Base-by-base conservation (phyloP, 1,140 invertebrate genomes). In the Drosophila mauritiana region DNA sequence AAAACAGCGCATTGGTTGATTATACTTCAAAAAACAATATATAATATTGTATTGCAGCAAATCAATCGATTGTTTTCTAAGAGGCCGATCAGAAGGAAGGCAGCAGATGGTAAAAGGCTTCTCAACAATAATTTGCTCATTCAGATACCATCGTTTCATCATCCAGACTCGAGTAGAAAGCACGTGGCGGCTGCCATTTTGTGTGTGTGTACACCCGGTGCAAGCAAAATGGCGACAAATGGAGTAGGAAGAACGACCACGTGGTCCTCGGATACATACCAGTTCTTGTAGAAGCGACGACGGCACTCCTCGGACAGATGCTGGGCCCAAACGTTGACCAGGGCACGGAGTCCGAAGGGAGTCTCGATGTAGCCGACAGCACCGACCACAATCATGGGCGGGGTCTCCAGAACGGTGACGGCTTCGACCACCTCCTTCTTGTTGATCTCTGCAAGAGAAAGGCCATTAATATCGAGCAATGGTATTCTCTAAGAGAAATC, bases 381-480 rank as follows among this genome's bases (percentile, higher is more conserved):
- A 91, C 99, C 99, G 83, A 99, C 98, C 76, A 98, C 95, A 52
- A 99, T 95, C 97, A 99, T 98, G 40, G 99, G 99, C 69, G 99
- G 99, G 17, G 99, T 97, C 94, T 99, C 99, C 72, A 99, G 94
- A 91, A 99, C 97, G 39, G 99, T 99, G 1, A 99, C 99, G 54
- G 98, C 98, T 93, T 99, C 99, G 7, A 99, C 98, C 76, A 99
- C 98, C 94, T 99, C 99, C 93, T 99, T 99, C 94, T 99, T 99
- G 94, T 99, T 99, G 25, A 99, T 96, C 95, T 99, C 98, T 98
- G 92, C 49, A 79, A 74, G 79, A 49, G 3, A 15, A 48, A 64
- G 45, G 34, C 70, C 48, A 48, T 80, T 69, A 78, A 54, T 45
- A 48, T 69, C 51, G 40, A 70, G 63, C 12, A n/a, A 43, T 5